phyloP scores from a whole-genome alignment of 2,888 invertebrate genomes.

The Trachelus stipa region DNA sequence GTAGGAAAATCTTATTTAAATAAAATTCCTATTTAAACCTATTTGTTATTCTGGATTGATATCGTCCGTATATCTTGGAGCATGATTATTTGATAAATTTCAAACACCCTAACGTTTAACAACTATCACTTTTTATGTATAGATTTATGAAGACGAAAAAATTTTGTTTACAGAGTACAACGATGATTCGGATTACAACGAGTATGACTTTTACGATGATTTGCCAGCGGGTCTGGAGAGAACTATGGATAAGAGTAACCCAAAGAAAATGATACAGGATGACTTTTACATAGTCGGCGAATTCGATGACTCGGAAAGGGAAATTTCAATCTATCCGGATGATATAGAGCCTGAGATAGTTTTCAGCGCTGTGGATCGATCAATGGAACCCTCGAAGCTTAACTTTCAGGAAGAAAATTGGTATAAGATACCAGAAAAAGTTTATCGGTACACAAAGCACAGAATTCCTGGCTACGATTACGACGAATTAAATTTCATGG shows the following conservation, averaged over 20 bases:
- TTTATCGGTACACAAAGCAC: conserved; percentile 59
- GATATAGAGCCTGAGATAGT: conserved; percentile 8
- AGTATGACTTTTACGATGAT: conserved; percentile 51
- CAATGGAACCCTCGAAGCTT: conserved; percentile 6
- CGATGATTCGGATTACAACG: conserved; percentile 56
- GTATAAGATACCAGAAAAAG: conserved; percentile 42
- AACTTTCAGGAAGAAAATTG: conserved; percentile 20
- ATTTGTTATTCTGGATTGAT: not conserved
- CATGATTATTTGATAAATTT: not conserved
- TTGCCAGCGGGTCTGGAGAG: conserved; percentile 35
- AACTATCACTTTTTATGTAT: not conserved
- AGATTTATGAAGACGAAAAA: not conserved
- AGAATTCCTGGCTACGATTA: conserved; percentile 59
- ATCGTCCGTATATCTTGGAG: not conserved
- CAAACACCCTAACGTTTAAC: not conserved
- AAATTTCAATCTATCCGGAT: conserved; percentile 3
- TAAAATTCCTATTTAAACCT: not conserved
- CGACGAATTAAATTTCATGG: conserved; percentile 52
- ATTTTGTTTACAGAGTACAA: conserved; percentile 44
- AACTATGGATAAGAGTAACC: conserved; percentile 26
- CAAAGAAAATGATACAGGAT: conserved; percentile 33
- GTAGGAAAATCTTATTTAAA: not conserved
- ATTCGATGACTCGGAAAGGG: conserved; percentile 21
- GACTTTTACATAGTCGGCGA: conserved; percentile 49
- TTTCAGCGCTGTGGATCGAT: conserved; percentile 4